phyloP scores from a whole-genome alignment of 2,888 invertebrate genomes.

The Rapana venosa region DNA sequence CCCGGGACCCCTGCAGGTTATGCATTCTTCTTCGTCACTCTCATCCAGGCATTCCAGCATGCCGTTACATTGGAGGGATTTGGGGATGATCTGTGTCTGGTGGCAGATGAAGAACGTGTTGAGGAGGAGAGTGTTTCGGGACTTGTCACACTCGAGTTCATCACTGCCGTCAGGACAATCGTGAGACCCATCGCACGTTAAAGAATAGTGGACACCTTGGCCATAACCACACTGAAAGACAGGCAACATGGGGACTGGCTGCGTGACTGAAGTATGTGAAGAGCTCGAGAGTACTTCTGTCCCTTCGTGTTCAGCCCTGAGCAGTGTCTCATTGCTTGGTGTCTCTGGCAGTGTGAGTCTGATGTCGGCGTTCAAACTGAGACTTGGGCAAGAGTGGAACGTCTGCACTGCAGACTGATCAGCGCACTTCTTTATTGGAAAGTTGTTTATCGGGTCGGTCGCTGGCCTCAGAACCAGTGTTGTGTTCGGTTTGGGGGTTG shows the following conservation, averaged over 20 bases:
- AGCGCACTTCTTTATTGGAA: conserved; percentile 7
- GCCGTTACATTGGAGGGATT: background rate
- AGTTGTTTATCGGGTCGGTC: background rate
- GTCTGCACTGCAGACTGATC: conserved; percentile 33
- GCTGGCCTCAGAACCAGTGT: background rate
- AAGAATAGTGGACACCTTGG: conserved; percentile 7
- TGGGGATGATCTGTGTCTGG: background rate
- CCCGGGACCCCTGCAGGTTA: background rate
- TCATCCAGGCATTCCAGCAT: conserved; percentile 16
- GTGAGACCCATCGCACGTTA: conserved; percentile 18
- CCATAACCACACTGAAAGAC: conserved; percentile 6
- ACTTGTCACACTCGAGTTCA: background rate
- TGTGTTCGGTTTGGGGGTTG: background rate
- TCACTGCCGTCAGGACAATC: conserved; percentile 33
- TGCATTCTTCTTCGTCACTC: conserved; percentile 33
- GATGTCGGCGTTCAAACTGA: too few species aligned
- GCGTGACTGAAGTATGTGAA: background rate
- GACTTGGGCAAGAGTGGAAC: conserved; percentile 8
- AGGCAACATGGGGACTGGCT: background rate
- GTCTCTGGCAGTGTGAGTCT: background rate
- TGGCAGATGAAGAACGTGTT: conserved; percentile 13
- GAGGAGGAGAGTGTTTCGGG: background rate
- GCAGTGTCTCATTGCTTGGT: background rate
- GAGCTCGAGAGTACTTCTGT: too few species aligned
- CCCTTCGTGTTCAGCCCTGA: background rate